phyloP scores from a whole-genome alignment of 2,888 invertebrate species.

The Atethmia centrago region DNA sequence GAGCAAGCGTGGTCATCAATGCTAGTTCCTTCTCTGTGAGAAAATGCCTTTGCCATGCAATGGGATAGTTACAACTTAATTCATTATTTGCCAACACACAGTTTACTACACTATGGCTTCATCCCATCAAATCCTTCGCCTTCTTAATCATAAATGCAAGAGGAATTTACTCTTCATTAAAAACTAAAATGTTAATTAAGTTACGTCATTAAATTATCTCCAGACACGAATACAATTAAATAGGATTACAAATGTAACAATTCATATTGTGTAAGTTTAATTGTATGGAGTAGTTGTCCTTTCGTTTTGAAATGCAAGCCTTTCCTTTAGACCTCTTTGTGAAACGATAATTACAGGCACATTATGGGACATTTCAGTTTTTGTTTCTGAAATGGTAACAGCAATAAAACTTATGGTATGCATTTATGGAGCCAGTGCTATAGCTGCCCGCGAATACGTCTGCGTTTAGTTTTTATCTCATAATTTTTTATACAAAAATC shows the following conservation, averaged over 20 bases:
- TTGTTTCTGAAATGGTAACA: too few relatives aligned
- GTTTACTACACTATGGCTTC: neutral
- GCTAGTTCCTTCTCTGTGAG: neutral
- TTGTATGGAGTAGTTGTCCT: neutral
- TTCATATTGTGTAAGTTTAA: slow-evolving; percentile 28
- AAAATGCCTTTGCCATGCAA: neutral
- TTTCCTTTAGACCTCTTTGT: too few relatives aligned
- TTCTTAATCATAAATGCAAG: neutral
- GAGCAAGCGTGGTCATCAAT: neutral
- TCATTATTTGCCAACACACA: neutral
- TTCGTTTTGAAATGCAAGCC: neutral
- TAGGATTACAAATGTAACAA: slow-evolving; percentile 6
- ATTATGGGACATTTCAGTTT: too few relatives aligned
- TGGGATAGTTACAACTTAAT: neutral
- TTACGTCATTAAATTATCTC: slow-evolving; percentile 29
- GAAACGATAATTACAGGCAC: too few relatives aligned
- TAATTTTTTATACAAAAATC: too few relatives aligned
- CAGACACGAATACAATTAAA: slow-evolving; percentile 31
- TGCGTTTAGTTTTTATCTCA: too few relatives aligned
- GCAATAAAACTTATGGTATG: too few relatives aligned
- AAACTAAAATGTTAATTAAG: slow-evolving; percentile 7
- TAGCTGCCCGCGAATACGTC: too few relatives aligned
- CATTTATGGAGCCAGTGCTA: too few relatives aligned
- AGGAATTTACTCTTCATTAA: neutral
- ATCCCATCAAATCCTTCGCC: neutral